Base-by-base conservation (phyloP, 2,888 invertebrate genomes). In the Daptonema setosum region DNA sequence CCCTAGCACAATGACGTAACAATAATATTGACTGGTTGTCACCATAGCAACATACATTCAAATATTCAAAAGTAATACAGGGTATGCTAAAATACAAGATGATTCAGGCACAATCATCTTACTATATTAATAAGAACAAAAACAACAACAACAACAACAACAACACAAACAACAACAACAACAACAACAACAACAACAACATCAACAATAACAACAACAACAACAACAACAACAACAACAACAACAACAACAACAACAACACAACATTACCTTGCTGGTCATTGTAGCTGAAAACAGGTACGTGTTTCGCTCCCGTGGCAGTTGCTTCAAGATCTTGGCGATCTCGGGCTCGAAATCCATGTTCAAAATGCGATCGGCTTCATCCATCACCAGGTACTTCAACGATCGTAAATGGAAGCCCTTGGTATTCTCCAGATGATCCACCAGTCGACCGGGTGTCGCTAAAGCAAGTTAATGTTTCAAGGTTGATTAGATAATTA, bases 231-330 rank as follows among this genome's bases (percentile, higher is more conserved):
- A 47, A 5, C 24, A 47, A 47, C 5, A 8, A 5, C 47, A n/a
- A 5, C 47, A 17, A 22, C 47, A n/a, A 25, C 48, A 50, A 20
- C 3, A 5, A 55, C 45, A 3, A 50, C 24, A 35, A 22, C 29
- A 28, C 24, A 41, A 14, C 8, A 48, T 1, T 1, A 72, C 75
- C 67, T 75, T 76, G 62, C 74, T 90, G 0, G 97, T 99, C 97
- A 99, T 97, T 1, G 97, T 99, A 0, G 97, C 97, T 0, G 95
- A 97, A 75, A 93, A 99, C 20, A 99, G 76, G 67, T 83, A 86
- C 0, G 97, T 97, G 59, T 81, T 78, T 2, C 97, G 78, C 65
- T 95, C 90, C 29, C 83, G 79, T 0, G 97, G 95, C 56, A 97
- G 82, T 0, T 82, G 84, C 66, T 83, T 82, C 1, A 97, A 74